Percentiles rank a stretch among this genome's conserved stretches.
Conservation (phyloP, 2,113 vertebrate species). For the Zosterops pallidus region DNA sequence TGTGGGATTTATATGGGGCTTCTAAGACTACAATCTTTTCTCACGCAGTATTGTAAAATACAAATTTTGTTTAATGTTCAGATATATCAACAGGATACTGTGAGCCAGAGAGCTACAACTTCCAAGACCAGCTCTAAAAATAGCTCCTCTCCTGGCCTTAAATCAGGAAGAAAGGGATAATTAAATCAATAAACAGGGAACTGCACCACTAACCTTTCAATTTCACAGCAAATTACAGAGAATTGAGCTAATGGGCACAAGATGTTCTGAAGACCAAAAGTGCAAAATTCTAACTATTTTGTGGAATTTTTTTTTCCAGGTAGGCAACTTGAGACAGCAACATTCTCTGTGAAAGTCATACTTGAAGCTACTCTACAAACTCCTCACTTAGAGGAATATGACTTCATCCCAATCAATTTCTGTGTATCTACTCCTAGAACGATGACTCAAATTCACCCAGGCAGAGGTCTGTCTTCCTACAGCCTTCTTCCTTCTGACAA, state of each 20-base stretch:
- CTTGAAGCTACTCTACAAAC: neutral
- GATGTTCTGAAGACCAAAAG: neutral
- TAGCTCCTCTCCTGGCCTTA: neutral
- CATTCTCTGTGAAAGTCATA: neutral
- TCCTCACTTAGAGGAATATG: neutral
- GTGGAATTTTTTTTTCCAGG: neutral
- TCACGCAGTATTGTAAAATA: neutral
- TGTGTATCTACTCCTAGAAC: neutral
- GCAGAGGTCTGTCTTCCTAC: neutral
- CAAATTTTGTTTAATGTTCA: neutral
- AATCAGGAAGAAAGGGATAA: neutral
- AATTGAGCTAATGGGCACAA: neutral
- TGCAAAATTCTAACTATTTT: neutral
- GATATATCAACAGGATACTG: neutral
- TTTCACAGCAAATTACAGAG: neutral
- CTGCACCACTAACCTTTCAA: neutral
- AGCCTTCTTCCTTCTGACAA: neutral
- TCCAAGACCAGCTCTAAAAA: neutral
- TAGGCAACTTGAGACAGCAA: neutral
- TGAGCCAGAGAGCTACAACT: neutral
- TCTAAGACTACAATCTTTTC: neutral
- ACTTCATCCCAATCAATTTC: neutral
- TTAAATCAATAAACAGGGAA: neutral
- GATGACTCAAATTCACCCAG: neutral
- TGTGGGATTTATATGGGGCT: neutral